phyloP scores from a whole-genome alignment of 2,888 invertebrate genomes.

The Dorcus hopei region DNA sequence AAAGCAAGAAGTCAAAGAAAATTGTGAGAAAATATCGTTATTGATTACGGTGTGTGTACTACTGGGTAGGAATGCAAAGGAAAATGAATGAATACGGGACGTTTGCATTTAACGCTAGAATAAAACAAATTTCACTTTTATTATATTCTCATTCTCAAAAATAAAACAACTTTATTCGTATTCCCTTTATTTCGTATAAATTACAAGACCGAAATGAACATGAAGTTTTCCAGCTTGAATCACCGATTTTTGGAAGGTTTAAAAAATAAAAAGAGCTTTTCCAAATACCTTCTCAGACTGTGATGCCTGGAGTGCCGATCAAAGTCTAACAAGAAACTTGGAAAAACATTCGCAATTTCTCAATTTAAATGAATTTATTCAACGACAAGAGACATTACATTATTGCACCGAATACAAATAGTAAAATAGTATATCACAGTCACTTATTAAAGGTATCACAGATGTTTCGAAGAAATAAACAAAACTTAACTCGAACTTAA shows the following conservation, averaged over 20 bases:
- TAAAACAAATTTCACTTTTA: constrained; percentile 11
- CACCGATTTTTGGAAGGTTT: constrained; percentile 29
- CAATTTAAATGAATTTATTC: constrained; percentile 45
- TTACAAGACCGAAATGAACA: constrained; percentile 19
- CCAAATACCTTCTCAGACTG: constrained; percentile 42
- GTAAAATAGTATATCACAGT: constrained; percentile 35
- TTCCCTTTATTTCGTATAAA: constrained; percentile 30
- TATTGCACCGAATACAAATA: constrained; percentile 34
- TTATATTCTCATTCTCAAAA: constrained; percentile 14
- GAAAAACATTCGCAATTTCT: constrained; percentile 36
- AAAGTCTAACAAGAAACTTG: constrained; percentile 42
- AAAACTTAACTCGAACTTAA: constrained; percentile 3
- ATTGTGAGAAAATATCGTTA: no score
- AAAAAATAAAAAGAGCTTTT: constrained; percentile 43
- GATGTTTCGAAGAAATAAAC: constrained; percentile 19
- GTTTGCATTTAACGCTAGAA: neutral
- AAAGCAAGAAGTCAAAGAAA: no score
- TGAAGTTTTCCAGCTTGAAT: constrained; percentile 13
- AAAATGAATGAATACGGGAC: no score
- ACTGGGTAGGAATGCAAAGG: no score
- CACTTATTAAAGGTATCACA: constrained; percentile 15
- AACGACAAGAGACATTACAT: constrained; percentile 37
- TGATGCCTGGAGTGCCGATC: constrained; percentile 16
- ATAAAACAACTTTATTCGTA: constrained; percentile 37
- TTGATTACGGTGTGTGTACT: no score